Evolutionary conservation across 2,888 invertebrate genomes (phyloP).

Genomic region (Amphipoea oculea): DNA sequence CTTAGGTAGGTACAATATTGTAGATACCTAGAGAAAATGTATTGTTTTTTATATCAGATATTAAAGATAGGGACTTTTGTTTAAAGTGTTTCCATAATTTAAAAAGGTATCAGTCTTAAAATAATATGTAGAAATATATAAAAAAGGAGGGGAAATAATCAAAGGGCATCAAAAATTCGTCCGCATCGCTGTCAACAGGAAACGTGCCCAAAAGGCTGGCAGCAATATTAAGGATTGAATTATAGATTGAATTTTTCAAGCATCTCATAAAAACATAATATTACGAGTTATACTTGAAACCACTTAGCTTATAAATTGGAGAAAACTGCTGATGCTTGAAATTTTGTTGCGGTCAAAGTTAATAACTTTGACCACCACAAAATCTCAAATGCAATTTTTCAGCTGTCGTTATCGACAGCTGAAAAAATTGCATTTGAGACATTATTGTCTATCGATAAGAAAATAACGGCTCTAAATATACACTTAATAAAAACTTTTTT

Average conservation of each 20-base stretch:
- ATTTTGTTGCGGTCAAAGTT: slow-evolving; percentile 1
- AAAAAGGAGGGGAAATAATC: no score
- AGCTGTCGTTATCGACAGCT: no score
- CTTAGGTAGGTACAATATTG: neutral
- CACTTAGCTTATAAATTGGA: slow-evolving; percentile 5
- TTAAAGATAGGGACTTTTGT: neutral
- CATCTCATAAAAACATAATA: neutral
- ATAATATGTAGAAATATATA: no score
- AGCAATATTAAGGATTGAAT: no score
- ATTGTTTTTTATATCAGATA: slow-evolving; percentile 9
- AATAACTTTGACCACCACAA: neutral
- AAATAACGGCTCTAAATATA: neutral
- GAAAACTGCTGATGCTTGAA: neutral
- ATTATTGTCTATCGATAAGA: neutral
- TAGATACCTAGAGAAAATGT: neutral
- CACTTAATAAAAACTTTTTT: no score
- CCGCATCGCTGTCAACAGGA: no score
- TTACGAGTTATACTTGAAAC: slow-evolving; percentile 3
- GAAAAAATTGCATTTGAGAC: no score
- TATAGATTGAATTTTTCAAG: slow-evolving; percentile 3
- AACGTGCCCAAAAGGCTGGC: no score
- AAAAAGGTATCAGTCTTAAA: no score
- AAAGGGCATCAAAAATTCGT: no score
- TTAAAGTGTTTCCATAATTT: no score
- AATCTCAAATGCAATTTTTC: neutral